phyloP scores from a whole-genome alignment of 2,797 vertebrate species.

The Epinephelus awoara region DNA sequence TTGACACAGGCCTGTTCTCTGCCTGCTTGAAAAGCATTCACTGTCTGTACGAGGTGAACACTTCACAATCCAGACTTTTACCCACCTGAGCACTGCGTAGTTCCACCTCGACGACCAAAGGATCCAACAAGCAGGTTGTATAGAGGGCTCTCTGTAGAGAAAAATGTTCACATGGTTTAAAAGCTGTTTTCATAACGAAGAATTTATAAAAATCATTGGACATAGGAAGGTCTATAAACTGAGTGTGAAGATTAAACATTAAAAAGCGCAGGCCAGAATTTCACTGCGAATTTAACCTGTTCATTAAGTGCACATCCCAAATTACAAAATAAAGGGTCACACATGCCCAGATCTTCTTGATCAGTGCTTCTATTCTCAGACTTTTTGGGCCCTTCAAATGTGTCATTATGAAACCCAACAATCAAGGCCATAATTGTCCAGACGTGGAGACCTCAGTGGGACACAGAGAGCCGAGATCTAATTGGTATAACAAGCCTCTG shows the following conservation, averaged over 20 bases:
- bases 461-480: conserved; percentile 40
- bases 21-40: conserved; percentile 65
- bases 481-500: conserved; percentile 55
- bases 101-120: conserved; percentile 56
- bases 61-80: conserved; percentile 66
- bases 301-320: background rate
- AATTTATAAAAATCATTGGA: conserved; percentile 32
- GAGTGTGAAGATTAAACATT: background rate
- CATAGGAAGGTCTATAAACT: conserved; percentile 3
- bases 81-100: conserved; percentile 41
- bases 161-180: conserved; percentile 43
- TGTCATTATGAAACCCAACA: conserved; percentile 34
- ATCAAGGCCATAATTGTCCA: conserved; percentile 26
- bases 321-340: background rate
- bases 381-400: conserved; percentile 21
- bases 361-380: conserved; percentile 9
- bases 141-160: conserved; percentile 66
- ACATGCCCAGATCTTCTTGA: background rate
- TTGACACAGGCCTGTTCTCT: conserved; percentile 73
- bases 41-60: conserved; percentile 58
- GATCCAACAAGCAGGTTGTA: conserved; percentile 55
- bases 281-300: background rate
- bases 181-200: conserved; percentile 49
- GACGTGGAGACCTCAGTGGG: conserved; percentile 27
- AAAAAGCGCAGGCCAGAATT: background rate